These are phyloP conservation scores for Craniophora ligustri DNA, from an alignment of 2,888 invertebrate species.

Conservation along the genomic window DNA sequence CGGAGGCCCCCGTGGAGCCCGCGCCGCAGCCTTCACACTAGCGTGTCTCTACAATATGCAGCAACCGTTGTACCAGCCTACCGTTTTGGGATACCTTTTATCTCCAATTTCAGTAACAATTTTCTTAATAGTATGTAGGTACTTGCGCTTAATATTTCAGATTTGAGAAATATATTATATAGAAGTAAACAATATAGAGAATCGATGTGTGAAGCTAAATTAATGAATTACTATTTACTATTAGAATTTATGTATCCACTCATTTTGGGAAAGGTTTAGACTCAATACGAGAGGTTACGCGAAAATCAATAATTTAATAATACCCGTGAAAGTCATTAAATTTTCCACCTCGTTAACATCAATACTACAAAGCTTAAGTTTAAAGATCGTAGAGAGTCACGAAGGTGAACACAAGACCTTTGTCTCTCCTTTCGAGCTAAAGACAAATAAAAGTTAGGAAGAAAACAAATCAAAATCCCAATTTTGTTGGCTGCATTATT, in stretches of 20 bases:
- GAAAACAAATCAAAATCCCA: conserved; percentile 88
- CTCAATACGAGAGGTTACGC: background rate
- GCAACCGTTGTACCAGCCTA: conserved; percentile 46
- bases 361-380: conserved; percentile 56
- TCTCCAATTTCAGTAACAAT: conserved; percentile 38
- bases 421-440: conserved; percentile 70
- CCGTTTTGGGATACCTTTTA: conserved; percentile 49
- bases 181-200: background rate
- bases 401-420: conserved; percentile 60
- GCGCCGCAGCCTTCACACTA: conserved; percentile 47
- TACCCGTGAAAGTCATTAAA: conserved; percentile 52
- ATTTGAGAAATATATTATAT: background rate
- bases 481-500: conserved; percentile 86
- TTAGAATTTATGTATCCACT: background rate
- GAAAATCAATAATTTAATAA: conserved; percentile 6
- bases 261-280: background rate
- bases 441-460: conserved; percentile 85
- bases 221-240: background rate
- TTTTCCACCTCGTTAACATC: conserved; percentile 70
- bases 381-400: conserved; percentile 61
- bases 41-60: conserved; percentile 69
- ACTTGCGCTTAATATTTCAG: conserved; percentile 9
- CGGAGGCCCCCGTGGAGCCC: conserved; percentile 67
- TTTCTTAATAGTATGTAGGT: conserved; percentile 44
- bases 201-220: background rate